These are phyloP conservation scores for Belonocnema kinseyi DNA, from an alignment of 1,140 invertebrate species.

Conservation along the genomic window DNA sequence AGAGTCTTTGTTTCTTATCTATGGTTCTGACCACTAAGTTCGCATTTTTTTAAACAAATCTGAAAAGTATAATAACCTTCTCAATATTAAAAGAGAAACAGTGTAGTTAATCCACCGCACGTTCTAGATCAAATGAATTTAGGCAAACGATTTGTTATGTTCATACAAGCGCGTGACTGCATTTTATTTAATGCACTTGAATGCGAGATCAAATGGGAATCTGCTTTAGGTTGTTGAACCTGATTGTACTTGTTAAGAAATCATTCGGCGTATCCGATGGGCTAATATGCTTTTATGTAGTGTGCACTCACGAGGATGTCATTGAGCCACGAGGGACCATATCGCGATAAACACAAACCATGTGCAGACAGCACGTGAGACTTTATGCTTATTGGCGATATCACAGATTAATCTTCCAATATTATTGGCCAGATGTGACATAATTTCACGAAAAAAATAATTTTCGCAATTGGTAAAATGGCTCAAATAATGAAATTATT, in stretches of 20 bases:
- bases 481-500: neutral
- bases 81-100: no score
- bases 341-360: slow-evolving; percentile 18
- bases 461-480: neutral
- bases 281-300: neutral
- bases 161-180: slow-evolving; percentile 16
- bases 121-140: neutral
- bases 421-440: slow-evolving; percentile 7
- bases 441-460: neutral
- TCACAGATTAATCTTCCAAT: neutral
- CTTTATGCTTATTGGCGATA: neutral
- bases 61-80: no score
- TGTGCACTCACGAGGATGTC: neutral
- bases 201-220: slow-evolving; percentile 22
- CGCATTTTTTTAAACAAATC: no score
- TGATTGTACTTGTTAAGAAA: slow-evolving; percentile 14
- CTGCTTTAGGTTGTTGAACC: slow-evolving; percentile 2
- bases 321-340: neutral
- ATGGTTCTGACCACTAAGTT: no score
- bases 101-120: no score
- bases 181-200: neutral
- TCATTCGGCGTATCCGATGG: neutral
- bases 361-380: neutral
- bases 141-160: neutral
- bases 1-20: no score